phyloP scores from a whole-genome alignment of 1,140 invertebrate genomes.

The Brachystomella parvula region DNA sequence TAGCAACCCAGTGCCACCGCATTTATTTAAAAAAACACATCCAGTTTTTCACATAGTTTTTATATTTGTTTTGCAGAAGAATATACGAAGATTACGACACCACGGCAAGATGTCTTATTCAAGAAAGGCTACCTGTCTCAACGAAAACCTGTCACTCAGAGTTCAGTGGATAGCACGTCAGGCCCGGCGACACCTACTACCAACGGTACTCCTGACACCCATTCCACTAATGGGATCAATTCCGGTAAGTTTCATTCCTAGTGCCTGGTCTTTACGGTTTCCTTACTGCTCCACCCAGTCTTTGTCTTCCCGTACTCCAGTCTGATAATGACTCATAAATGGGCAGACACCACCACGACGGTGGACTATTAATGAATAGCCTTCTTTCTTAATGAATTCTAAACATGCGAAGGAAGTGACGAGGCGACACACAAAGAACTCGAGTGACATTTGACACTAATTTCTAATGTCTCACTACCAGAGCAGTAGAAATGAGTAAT shows the following conservation, averaged over 20 bases:
- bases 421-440: background rate
- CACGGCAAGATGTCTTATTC: slow-evolving; percentile 61
- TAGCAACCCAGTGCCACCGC: no score
- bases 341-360: background rate
- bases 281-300: background rate
- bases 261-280: background rate
- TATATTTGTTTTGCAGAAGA: slow-evolving; percentile 49
- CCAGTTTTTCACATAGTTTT: no score
- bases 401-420: background rate
- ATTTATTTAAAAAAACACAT: no score
- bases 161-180: slow-evolving; percentile 38
- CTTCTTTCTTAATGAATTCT: background rate
- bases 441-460: slow-evolving; percentile 6
- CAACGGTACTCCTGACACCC: slow-evolving; percentile 39
- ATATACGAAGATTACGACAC: slow-evolving; percentile 61
- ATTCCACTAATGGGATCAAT: slow-evolving; percentile 39
- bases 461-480: background rate
- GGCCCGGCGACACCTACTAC: slow-evolving; percentile 38
- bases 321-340: background rate
- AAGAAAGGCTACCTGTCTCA: slow-evolving; percentile 60
- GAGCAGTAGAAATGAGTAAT: background rate
- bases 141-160: slow-evolving; percentile 46
- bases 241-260: slow-evolving; percentile 28
- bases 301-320: background rate
- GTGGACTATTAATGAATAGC: background rate